These are phyloP conservation scores for Sardinella longiceps DNA, from an alignment of 2,797 vertebrate species.

Conservation along the genomic window DNA sequence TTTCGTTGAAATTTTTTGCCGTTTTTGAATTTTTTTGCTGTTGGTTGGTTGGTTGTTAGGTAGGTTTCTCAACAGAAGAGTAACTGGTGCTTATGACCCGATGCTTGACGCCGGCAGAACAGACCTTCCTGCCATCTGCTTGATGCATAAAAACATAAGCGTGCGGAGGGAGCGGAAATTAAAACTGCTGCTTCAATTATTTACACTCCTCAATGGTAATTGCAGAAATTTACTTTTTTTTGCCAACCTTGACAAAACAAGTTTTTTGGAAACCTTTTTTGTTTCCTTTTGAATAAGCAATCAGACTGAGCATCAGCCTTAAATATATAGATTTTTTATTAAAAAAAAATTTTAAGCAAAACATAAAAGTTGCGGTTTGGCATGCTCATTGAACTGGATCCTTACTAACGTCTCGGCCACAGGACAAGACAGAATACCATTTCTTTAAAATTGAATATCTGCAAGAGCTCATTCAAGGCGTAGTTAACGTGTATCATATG, in stretches of 20 bases:
- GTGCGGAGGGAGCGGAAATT: conserved; percentile 50
- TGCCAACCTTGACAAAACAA: neutral
- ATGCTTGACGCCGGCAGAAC: conserved; percentile 37
- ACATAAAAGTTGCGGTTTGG: neutral
- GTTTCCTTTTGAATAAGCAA: neutral
- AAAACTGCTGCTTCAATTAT: conserved; percentile 49
- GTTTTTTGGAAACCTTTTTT: neutral
- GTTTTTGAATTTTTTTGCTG: conserved; percentile 56
- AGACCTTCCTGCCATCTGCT: conserved; percentile 60
- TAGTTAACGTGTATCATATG: conserved; percentile 21
- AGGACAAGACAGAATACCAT: neutral
- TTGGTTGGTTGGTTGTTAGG: conserved; percentile 37
- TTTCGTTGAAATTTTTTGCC: conserved; percentile 64
- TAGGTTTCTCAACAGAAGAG: conserved; percentile 52
- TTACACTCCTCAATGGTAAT: conserved; percentile 33
- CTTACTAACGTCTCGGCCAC: neutral
- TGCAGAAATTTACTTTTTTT: neutral
- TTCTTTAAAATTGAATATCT: neutral
- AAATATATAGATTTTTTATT: neutral
- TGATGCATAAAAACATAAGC: conserved; percentile 63
- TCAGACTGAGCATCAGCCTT: neutral
- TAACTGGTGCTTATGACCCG: conserved; percentile 26
- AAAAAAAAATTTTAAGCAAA: neutral
- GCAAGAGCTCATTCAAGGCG: neutral
- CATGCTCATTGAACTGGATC: neutral